Evolutionary conservation across 2,113 vertebrate species (phyloP), one percentile per base, ranked within the genome.

Genomic region (Prionailurus viverrinus): DNA sequence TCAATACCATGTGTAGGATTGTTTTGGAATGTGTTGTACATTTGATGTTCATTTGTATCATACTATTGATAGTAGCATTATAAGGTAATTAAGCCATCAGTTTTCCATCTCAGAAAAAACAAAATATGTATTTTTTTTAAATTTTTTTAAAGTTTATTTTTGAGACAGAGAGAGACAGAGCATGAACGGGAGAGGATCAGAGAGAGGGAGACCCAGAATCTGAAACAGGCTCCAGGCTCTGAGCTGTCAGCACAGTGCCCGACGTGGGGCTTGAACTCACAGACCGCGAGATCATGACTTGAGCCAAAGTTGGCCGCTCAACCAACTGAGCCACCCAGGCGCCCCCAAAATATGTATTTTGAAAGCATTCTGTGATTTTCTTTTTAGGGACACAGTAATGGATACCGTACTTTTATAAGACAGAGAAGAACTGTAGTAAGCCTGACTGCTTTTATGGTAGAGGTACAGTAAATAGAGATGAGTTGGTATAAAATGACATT

Each of bases 51-150:
- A 74, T 76, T 29, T 83, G 15, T 12, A 61, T 36, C 66, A 71
- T 1, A 55, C 3, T 83, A 15, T 71, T 90, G 51, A n/a, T 58
- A 83, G 80, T 88, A 76, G 29, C 19, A 45, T 65, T 69, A 31
- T 87, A 48, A 84, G 41, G 27, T 95, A 91, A 93, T 90, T 74
- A 82, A 90, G 51, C 39, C 36, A 81, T 15, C 48, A 81, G 41
- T 78, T 96, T 94, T 78, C n/a, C n/a, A 74, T 86, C 8, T 61
- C 27, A 95, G 68, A 18, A 21, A 41, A 79, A 96, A 21, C 31
- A 55, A 93, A 63, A 33, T 36, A 4, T 51, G 1, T 68, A 51
- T 65, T 93, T 95, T 91, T 6, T 41, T 41, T 6, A 9, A 9
- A 0, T 9, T 45, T 45, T 45, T 45, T 41, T 41, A 41, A 41